Evolutionary conservation across 30 jellyfish, hydroid and myxozoan species (phyloP), one percentile per base, ranked within the genome.

Genomic region (Hydra vulgaris): DNA sequence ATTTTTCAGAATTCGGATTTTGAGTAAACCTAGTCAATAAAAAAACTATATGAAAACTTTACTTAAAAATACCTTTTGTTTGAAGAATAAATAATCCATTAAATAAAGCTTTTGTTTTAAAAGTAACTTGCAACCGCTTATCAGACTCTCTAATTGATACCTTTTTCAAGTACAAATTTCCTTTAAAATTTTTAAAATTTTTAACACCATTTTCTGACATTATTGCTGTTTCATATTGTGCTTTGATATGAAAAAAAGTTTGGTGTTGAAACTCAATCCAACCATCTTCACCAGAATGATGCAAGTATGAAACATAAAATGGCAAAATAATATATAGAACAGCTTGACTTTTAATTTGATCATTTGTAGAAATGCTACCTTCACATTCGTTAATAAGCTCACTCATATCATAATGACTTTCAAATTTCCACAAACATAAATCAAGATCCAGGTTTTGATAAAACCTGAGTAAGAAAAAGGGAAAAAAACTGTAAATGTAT

Each of bases 131-230:
- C 68, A 92, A 84, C 40, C 87, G 82, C 68, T 90, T 74, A 74
- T 92, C 98, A 22, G 92, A 73, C 73, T 92, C 94, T 23, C 93
- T 55, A 77, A 92, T 85, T 21, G 86, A 83, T 21, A 92, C 84
- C 56, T 96, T 92, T 17, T 96, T 81, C 71, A 96, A 96, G 72
- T 87, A 92, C 66, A 92, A 84, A 71, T 87, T 83, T 69, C 98
- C 98, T 74, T 92, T 87, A 72, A 83, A 76, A 21, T 81, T 74
- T 17, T 95, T 78, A 27, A 94, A 90, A 53, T 91, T 89, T 23
- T 96, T 96, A 5, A 92, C 98, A 0, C 98, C 98, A 74, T 92
- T 92, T 79, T 83, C 88, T 96, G 96, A 92, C 72, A 92, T 78
- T 1, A 87, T 87, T 77, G 95, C 98, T 67, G 98, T 92, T 54